These are phyloP conservation scores for Crotophaga sulcirostris DNA, from an alignment of 2,113 vertebrate genomes.

Conservation along the genomic window DNA sequence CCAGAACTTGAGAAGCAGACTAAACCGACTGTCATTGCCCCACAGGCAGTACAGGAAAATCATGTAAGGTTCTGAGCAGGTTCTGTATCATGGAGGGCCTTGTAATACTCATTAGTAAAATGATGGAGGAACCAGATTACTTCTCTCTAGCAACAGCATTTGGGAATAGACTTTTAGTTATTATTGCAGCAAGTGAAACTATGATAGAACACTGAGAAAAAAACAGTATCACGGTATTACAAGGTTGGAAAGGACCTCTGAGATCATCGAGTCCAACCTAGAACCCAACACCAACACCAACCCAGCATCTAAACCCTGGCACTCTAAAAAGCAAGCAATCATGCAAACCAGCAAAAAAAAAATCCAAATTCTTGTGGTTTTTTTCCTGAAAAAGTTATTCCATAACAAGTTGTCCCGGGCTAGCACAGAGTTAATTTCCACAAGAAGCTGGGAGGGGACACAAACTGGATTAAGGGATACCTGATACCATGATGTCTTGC, in stretches of 20 bases:
- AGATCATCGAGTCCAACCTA: too few relatives aligned
- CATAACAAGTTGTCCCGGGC: neutral
- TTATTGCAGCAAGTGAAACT: neutral
- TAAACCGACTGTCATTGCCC: neutral
- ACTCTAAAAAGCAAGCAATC: neutral
- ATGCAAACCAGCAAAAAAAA: neutral
- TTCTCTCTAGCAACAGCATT: neutral
- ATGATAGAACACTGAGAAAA: neutral
- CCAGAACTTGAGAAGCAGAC: neutral
- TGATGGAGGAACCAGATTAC: neutral
- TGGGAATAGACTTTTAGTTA: neutral
- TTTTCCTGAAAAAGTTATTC: neutral
- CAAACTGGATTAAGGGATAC: too few relatives aligned
- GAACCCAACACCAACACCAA: too few relatives aligned
- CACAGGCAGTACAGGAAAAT: neutral
- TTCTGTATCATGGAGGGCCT: neutral
- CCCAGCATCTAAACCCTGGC: too few relatives aligned
- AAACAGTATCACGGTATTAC: too few relatives aligned
- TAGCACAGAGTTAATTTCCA: too few relatives aligned
- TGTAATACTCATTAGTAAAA: neutral
- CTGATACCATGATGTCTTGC: too few relatives aligned
- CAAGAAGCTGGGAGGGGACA: too few relatives aligned
- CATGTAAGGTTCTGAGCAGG: neutral
- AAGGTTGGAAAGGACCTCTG: too few relatives aligned
- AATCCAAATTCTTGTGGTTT: neutral